Conservation (phyloP, 2,888 invertebrate species). For the Meiosimyza decipiens region DNA sequence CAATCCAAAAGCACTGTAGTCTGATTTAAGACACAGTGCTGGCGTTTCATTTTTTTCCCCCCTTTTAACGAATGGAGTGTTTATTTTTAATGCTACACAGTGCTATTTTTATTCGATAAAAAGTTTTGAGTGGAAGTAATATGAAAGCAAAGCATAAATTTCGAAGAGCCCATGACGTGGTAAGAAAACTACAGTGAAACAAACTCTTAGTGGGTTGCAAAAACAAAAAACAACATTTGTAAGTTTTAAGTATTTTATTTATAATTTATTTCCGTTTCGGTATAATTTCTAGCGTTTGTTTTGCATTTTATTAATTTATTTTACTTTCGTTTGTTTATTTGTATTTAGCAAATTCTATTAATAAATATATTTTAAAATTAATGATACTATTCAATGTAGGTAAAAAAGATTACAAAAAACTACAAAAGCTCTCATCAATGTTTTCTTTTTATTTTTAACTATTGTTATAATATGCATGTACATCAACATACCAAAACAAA, state of each 20-base stretch:
- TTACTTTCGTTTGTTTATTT: conserved; percentile 33
- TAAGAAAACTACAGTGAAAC: neutral
- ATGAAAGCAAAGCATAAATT: too few species aligned
- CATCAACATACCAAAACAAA: conserved; percentile 1
- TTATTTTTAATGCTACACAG: too few species aligned
- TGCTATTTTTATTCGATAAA: too few species aligned
- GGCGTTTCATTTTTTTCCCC: too few species aligned
- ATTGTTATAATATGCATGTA: conserved; percentile 2
- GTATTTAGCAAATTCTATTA: conserved; percentile 28
- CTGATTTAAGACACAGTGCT: too few species aligned
- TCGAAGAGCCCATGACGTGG: too few species aligned
- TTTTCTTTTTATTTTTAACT: conserved; percentile 6
- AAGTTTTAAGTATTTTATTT: conserved; percentile 50
- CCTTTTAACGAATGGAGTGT: too few species aligned
- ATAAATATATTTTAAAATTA: conserved; percentile 22
- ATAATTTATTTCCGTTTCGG: conserved; percentile 61
- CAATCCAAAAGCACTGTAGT: too few species aligned
- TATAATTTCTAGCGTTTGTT: conserved; percentile 56
- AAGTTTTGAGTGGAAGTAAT: too few species aligned
- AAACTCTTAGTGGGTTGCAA: neutral
- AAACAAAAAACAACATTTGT: conserved; percentile 15
- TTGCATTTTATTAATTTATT: conserved; percentile 52
- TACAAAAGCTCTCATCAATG: conserved; percentile 18
- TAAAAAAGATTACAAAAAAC: conserved; percentile 26
- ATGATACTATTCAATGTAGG: conserved; percentile 20